Conservation (phyloP, 2,797 vertebrate species). For the Malurus leucopterus region DNA sequence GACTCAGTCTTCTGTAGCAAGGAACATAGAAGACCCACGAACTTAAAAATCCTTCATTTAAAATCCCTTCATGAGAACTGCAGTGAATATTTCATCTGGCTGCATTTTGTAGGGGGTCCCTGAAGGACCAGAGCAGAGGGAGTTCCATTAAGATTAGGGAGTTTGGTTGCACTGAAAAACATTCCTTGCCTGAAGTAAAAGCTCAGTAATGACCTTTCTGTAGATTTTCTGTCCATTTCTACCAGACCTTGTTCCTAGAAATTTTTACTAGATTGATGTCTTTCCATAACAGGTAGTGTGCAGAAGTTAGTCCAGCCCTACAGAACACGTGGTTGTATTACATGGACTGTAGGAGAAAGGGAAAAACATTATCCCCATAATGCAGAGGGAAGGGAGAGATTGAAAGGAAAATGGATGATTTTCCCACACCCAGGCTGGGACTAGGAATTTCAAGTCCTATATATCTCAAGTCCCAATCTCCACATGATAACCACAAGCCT, state of each 20-base stretch:
- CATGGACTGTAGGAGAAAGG: background rate
- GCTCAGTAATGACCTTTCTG: background rate
- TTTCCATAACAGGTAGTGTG: background rate
- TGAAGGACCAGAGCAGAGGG: background rate
- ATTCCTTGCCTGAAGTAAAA: background rate
- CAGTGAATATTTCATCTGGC: background rate
- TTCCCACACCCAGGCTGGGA: conserved; percentile 25
- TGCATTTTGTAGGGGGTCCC: background rate
- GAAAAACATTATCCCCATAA: background rate
- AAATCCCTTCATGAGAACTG: background rate
- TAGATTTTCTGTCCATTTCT: background rate
- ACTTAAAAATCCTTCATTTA: background rate
- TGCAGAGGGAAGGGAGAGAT: background rate
- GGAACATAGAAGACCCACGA: background rate
- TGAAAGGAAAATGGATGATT: conserved; percentile 1
- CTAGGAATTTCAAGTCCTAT: background rate
- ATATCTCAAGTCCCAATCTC: background rate
- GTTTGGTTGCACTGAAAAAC: background rate
- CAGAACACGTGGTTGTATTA: background rate
- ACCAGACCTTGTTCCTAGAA: background rate
- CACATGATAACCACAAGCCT: background rate
- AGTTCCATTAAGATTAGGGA: background rate
- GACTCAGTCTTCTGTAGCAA: background rate
- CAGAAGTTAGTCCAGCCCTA: background rate
- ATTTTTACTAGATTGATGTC: background rate